These are phyloP conservation scores for Seriola dumerili DNA, from an alignment of 2,113 vertebrate species.

Conservation along the genomic window DNA sequence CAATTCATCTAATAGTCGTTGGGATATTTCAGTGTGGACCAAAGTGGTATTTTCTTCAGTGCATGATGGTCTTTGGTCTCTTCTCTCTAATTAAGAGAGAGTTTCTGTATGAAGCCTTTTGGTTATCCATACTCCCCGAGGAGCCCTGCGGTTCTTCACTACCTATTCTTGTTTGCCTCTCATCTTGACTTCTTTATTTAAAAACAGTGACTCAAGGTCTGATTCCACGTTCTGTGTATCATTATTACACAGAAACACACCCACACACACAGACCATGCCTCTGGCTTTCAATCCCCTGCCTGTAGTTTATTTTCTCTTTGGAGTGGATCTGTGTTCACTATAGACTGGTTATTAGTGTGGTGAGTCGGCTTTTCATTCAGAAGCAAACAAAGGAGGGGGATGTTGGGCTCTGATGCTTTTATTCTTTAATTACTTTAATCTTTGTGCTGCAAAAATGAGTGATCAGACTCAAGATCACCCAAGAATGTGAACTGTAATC, in stretches of 20 bases:
- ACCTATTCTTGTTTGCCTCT: slow-evolving; percentile 39
- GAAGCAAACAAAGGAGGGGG: slow-evolving; percentile 16
- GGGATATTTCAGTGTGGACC: background rate
- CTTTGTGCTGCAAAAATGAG: slow-evolving; percentile 18
- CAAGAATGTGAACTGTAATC: slow-evolving; percentile 1
- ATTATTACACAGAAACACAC: slow-evolving; percentile 47
- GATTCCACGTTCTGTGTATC: slow-evolving; percentile 50
- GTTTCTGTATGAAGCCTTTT: slow-evolving; percentile 15
- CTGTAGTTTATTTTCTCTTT: slow-evolving; percentile 53
- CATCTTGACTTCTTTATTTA: slow-evolving; percentile 46
- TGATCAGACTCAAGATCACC: slow-evolving; percentile 37
- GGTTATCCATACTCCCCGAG: slow-evolving; percentile 11
- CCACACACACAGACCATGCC: slow-evolving; percentile 21
- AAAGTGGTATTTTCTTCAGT: background rate
- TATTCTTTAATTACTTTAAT: slow-evolving; percentile 41
- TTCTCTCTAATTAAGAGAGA: slow-evolving; percentile 22
- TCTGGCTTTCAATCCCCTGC: slow-evolving; percentile 42
- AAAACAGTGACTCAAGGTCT: slow-evolving; percentile 55
- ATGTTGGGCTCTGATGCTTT: slow-evolving; percentile 40
- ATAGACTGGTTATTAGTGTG: slow-evolving; percentile 50
- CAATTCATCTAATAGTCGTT: background rate
- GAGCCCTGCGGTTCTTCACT: slow-evolving; percentile 21
- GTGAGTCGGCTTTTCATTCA: slow-evolving; percentile 63
- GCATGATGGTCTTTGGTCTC: slow-evolving; percentile 13
- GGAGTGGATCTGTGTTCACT: slow-evolving; percentile 34